These are phyloP conservation scores for Hypocryptadius cinnamomeus DNA, from an alignment of 2,113 vertebrate species.

Conservation along the genomic window DNA sequence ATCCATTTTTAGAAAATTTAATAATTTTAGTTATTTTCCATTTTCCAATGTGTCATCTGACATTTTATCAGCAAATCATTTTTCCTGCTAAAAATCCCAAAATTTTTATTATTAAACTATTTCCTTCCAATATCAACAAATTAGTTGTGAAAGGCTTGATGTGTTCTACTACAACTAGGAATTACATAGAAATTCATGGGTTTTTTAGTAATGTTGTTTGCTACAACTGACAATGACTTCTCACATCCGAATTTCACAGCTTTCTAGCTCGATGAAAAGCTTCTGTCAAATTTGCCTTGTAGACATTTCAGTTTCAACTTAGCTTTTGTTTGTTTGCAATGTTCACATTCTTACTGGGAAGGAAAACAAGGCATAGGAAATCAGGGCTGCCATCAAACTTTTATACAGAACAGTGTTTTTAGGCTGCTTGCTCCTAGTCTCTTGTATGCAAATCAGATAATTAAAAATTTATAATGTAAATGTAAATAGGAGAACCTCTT, in stretches of 20 bases:
- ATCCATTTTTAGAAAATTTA: background rate
- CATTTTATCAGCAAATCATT: background rate
- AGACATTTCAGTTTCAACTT: background rate
- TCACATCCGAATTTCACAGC: background rate
- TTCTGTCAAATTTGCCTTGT: background rate
- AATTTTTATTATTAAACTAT: background rate
- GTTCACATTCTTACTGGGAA: background rate
- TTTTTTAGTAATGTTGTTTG: background rate
- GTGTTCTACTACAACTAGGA: background rate
- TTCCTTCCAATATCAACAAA: background rate
- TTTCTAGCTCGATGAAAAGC: background rate
- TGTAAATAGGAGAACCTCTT: background rate
- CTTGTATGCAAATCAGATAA: background rate
- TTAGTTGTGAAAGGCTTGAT: background rate
- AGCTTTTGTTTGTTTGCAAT: background rate
- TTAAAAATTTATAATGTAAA: background rate
- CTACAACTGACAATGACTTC: background rate
- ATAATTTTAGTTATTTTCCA: background rate
- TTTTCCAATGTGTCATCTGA: background rate
- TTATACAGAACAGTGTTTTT: background rate
- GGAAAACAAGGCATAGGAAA: background rate
- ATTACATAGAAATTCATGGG: background rate
- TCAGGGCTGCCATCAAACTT: background rate
- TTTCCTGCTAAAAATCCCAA: background rate
- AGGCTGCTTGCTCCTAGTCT: background rate